Base-by-base conservation (phyloP, 1,140 invertebrate species). In the Euura saliciscinereae region DNA sequence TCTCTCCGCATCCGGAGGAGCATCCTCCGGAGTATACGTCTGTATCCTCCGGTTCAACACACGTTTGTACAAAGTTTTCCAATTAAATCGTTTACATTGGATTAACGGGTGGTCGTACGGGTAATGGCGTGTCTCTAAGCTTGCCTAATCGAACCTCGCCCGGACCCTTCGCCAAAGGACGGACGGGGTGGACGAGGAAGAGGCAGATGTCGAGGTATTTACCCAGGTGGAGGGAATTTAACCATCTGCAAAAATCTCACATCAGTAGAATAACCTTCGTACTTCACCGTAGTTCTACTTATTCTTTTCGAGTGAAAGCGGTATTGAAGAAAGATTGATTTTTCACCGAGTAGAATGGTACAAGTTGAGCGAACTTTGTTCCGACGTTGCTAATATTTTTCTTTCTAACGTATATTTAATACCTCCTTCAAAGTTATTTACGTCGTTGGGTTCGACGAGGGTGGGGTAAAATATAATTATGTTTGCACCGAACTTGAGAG, bases 1-100 rank as follows among this genome's bases (percentile, higher is more conserved):
- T 59, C 51, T 59, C 51, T 59, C 8, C 8, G 51, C 51, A 59
- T 59, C 51, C 51, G 13, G 51, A 59, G 28, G 51, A 59, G 51
- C 51, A 4, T n/a, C 10, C 51, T 28, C 13, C 51, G 51, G 3
- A 11, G 51, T 59, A 6, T 59, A 59, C 13, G 13, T 59, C 51
- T 59, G 51, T 59, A n/a, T 59, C 51, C 51, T n/a, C 13, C 10
- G 13, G 13, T n/a, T 59, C 51, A n/a, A 59, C 51, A 59, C 51
- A 59, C 51, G 51, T 59, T 59, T 59, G 6, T 59, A 59, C 2
- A 59, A 59, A 59, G 51, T 59, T 59, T 59, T 59, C 51, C 51
- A 59, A 59, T 59, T 59, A 59, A 59, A 59, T n/a, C 51, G 51
- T 59, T 59, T 59, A 59, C 51, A 59, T 59, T 59, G 51, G 51